A percentile compares a stretch with the other conserved stretches of the same genome.
Evolutionary conservation across 2,888 invertebrate species (phyloP).

Genomic region (Nesidiocoris tenuis): DNA sequence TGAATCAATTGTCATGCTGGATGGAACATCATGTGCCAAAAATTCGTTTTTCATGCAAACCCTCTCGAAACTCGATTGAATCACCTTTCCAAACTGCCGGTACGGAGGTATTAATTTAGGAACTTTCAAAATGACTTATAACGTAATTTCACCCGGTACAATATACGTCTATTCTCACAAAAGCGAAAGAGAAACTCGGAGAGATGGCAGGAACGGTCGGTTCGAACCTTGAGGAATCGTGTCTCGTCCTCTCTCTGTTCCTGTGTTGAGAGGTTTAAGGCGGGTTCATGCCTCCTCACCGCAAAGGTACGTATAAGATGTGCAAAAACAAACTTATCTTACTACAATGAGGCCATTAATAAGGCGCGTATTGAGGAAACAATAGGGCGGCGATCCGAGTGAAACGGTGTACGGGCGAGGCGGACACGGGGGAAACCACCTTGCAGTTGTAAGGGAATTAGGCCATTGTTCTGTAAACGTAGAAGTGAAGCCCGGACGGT

Average conservation of each 20-base stretch:
- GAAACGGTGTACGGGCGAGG: background rate
- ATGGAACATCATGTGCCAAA: too few species aligned
- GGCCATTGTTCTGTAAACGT: conserved; percentile 39
- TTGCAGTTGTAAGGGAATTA: conserved; percentile 44
- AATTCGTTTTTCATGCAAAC: too few species aligned
- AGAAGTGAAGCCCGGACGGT: background rate
- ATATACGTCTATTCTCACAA: too few species aligned
- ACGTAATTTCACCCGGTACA: too few species aligned
- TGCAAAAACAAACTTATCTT: conserved; percentile 32
- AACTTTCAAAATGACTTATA: too few species aligned
- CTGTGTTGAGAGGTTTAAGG: background rate
- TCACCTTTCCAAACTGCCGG: too few species aligned
- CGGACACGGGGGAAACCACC: conserved; percentile 26
- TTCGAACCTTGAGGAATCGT: too few species aligned
- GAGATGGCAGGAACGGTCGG: background rate
- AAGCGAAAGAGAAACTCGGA: background rate
- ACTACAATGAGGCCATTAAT: conserved; percentile 39
- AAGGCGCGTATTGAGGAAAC: conserved; percentile 34
- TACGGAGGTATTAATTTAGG: too few species aligned
- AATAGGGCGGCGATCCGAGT: conserved; percentile 31
- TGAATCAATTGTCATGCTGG: too few species aligned
- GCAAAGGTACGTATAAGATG: conserved; percentile 3
- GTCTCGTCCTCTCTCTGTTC: background rate
- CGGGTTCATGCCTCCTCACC: background rate
- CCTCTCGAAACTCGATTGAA: too few species aligned